These are phyloP conservation scores for Dioctria linearis DNA, from an alignment of 2,888 invertebrate species.

Conservation along the genomic window DNA sequence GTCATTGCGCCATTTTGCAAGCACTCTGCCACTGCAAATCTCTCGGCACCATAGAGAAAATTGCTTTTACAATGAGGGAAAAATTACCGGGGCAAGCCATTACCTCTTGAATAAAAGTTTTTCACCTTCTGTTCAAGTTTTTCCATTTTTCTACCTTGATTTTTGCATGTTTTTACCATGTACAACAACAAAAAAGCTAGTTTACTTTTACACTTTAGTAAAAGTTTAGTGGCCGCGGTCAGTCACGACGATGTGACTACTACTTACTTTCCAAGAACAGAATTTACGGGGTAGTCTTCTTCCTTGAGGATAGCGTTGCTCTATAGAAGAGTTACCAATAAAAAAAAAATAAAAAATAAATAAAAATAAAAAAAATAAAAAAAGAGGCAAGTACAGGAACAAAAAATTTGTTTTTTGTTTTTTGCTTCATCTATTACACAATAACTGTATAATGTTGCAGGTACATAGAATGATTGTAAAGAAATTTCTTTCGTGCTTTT, in stretches of 20 bases:
- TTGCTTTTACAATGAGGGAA: conserved; percentile 16
- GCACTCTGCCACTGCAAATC: neutral
- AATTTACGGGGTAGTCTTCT: neutral
- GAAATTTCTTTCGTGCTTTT: too few relatives aligned
- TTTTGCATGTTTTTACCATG: conserved; percentile 4
- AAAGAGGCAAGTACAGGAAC: too few relatives aligned
- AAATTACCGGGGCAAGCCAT: conserved; percentile 36
- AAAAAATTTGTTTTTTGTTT: too few relatives aligned
- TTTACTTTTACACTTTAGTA: neutral
- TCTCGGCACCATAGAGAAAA: conserved; percentile 11
- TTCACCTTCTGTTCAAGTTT: conserved; percentile 15
- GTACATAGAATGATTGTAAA: too few relatives aligned
- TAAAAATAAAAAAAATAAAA: too few relatives aligned
- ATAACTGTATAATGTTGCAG: too few relatives aligned
- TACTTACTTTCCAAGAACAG: neutral
- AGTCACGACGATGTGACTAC: conserved; percentile 8
- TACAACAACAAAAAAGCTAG: neutral
- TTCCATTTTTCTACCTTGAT: neutral
- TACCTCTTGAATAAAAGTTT: conserved; percentile 5
- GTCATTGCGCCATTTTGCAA: conserved; percentile 54
- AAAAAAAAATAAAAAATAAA: too few relatives aligned
- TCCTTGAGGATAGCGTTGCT: too few relatives aligned
- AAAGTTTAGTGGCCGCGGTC: conserved; percentile 1
- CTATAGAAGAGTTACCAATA: too few relatives aligned
- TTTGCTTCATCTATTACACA: too few relatives aligned